These are phyloP conservation scores for Pangasius krempfi DNA, from an alignment of 2,797 vertebrate genomes.

Conservation along the genomic window DNA sequence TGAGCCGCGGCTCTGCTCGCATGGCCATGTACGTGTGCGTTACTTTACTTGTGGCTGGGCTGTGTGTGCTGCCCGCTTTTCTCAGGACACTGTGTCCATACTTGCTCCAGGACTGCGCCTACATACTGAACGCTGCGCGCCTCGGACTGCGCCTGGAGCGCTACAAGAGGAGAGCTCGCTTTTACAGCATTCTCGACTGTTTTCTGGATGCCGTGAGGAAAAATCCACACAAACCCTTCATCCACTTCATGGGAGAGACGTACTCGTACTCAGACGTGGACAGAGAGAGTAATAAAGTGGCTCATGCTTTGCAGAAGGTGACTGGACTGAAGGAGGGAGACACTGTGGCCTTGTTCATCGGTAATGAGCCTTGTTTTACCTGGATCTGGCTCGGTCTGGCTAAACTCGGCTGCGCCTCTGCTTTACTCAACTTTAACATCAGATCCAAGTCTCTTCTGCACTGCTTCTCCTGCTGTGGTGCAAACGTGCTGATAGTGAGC, in stretches of 20 bases:
- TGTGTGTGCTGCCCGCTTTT: conserved; percentile 62
- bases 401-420: conserved; percentile 83
- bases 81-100: conserved; percentile 63
- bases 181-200: conserved; percentile 74
- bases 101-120: conserved; percentile 62
- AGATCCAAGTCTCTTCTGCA: conserved; percentile 82
- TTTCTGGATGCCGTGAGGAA: conserved; percentile 71
- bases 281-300: conserved; percentile 78
- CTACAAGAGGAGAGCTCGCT: conserved; percentile 66
- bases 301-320: conserved; percentile 73
- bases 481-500: conserved; percentile 79
- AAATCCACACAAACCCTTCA: conserved; percentile 73
- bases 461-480: conserved; percentile 83
- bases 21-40: conserved; percentile 68
- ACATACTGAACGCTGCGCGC: conserved; percentile 56
- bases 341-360: conserved; percentile 79
- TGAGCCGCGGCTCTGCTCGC: background rate
- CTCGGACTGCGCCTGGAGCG: conserved; percentile 50
- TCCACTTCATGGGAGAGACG: conserved; percentile 73
- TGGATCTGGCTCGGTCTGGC: conserved; percentile 84
- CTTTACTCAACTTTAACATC: conserved; percentile 86
- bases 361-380: conserved; percentile 81
- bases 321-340: conserved; percentile 77
- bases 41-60: conserved; percentile 57
- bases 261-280: conserved; percentile 79